Evolutionary conservation across 1,140 invertebrate genomes (phyloP), one percentile per base, ranked within the genome.

Genomic region (Drosophila santomea): DNA sequence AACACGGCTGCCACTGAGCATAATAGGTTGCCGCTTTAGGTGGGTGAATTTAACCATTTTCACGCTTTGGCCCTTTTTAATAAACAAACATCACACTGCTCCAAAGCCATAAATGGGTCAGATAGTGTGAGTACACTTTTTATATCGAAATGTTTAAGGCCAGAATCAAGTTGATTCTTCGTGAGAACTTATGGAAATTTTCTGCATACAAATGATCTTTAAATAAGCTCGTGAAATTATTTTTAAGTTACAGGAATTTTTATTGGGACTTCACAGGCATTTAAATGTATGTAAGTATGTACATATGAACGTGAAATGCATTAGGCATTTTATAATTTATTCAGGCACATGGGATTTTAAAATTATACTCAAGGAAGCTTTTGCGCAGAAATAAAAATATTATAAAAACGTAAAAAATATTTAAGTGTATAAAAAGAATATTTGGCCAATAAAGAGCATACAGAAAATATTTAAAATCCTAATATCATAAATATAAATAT

Each of bases 1-100:
- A 43, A 36, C 59, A 41, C 39, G 54, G 15, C 47, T 12, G 55
- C 73, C 73, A 54, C 47, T 54, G 38, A 59, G 60, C 35, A 57
- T 75, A 74, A 74, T 74, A 58, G 71, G 52, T 75, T 45, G 52
- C 43, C 61, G 17, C 36, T 28, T 61, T 32, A 20, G 41, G 47
- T 44, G 54, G 54, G 74, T 67, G 41, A 23, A 66, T 59, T 66
- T 36, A 43, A 25, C 35, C 14, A 51, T 58, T 54, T 62, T 52
- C 39, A 38, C 32, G 44, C 68, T 38, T 61, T 41, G 38, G 32
- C 11, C 36, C 25, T 66, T 74, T 54, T 58, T 54, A 54, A 67
- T 67, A 52, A 52, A 54, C 25, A 75, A 52, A 75, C 17, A 75
- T 51, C 36, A 66, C 60, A 28, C 11, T 38, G n/a, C 39, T 28